Conservation (phyloP, 2,113 vertebrate species). For the Oryzias melastigma region DNA sequence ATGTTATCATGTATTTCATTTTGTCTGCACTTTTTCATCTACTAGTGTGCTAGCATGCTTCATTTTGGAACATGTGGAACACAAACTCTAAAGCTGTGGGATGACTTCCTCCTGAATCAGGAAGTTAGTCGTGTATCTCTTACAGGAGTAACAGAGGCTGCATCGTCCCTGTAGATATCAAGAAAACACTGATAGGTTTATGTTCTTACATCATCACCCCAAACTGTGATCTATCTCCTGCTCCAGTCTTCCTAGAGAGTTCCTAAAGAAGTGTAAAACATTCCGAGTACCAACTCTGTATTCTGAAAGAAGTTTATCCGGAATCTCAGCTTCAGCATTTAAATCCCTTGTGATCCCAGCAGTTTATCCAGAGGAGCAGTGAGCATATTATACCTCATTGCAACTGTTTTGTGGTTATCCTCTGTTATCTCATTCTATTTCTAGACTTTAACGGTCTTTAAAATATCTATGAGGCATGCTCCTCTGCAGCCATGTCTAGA, state of each 20-base stretch:
- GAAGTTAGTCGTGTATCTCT: no score
- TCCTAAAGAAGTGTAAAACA: background rate
- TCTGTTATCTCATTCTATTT: constrained; percentile 27
- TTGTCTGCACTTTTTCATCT: constrained; percentile 27
- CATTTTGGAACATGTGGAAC: constrained; percentile 70
- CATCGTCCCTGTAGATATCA: no score
- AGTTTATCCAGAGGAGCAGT: background rate
- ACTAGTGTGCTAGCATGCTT: constrained; percentile 45
- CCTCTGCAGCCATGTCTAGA: constrained; percentile 4
- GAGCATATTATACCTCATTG: background rate
- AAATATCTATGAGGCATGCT: constrained; percentile 7
- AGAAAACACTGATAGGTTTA: no score
- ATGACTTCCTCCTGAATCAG: constrained; percentile 61
- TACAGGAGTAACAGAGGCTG: constrained; percentile 8
- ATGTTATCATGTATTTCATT: constrained; percentile 51
- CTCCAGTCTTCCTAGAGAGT: background rate
- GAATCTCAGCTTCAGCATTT: background rate
- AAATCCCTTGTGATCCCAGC: constrained; percentile 6
- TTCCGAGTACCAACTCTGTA: background rate
- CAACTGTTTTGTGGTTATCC: constrained; percentile 15
- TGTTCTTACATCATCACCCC: no score
- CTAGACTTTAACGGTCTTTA: constrained; percentile 13
- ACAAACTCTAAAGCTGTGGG: constrained; percentile 52
- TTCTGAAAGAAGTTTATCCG: constrained; percentile 1
- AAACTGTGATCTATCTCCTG: background rate